Evolutionary conservation across 2,797 vertebrate genomes (phyloP), one percentile per base, ranked within the genome.

Genomic region (Phrynocephalus forsythii): DNA sequence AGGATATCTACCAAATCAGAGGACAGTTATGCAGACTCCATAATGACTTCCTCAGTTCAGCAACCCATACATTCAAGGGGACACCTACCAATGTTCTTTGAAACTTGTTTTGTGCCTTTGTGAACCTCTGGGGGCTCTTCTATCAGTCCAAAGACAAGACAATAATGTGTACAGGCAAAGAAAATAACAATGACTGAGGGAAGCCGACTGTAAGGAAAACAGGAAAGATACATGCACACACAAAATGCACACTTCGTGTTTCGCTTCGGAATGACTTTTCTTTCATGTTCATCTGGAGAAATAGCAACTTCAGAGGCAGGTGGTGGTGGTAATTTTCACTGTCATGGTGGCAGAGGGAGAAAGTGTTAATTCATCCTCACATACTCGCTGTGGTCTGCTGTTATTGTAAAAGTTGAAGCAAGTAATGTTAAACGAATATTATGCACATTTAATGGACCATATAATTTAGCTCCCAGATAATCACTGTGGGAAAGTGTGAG

Each of bases 31-130:
- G 56, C 20, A 72, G 87, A 79, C 60, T 9, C 1, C 5, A 0
- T 1, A 0, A 0, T 16, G 3, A 44, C 2, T 13, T 13, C n/a
- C 33, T 0, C 56, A 0, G 48, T 67, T 78, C 0, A 48, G 0
- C 1, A 0, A 68, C 6, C 52, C n/a, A 1, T 10, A 28, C 22
- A 7, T 20, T 18, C 13, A 83, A 52, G 7, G 24, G 9, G 22
- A 22, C 24, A 10, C 50, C 30, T 60, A 73, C 56, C 18, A 2
- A 63, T 63, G 60, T 20, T 4, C 18, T 4, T 20, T 20, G 18
- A 22, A 63, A 63, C 16, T 18, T 20, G 20, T 63, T 44, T 63
- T 63, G 60, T 63, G 60, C 60, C 60, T 63, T 20, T 63, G 60
- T 22, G 18, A 63, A 63, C 15, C 60, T 63, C 60, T 63, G 60